Conservation (phyloP, 2,113 vertebrate species). For the Xiphophorus hellerii region DNA sequence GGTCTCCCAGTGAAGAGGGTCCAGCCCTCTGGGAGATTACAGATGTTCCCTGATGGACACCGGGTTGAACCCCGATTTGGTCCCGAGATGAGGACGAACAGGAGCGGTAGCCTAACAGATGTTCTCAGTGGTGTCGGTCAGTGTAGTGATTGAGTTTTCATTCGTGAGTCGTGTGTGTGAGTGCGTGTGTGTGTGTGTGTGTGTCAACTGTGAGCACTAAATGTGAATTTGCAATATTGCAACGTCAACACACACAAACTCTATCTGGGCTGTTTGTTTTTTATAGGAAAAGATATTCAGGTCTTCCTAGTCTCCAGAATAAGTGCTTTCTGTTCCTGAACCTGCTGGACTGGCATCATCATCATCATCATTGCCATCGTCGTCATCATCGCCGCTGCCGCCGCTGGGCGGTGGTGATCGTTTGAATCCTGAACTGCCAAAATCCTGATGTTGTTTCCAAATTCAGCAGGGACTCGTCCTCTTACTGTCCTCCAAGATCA, state of each 20-base stretch:
- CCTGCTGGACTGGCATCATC: slow-evolving; percentile 93
- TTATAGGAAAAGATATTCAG: slow-evolving; percentile 83
- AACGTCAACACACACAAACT: slow-evolving; percentile 79
- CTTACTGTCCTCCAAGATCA: slow-evolving; percentile 64
- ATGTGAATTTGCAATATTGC: slow-evolving; percentile 89
- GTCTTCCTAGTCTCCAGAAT: slow-evolving; percentile 85
- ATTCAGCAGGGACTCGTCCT: slow-evolving; percentile 74
- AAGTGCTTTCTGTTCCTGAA: slow-evolving; percentile 93
- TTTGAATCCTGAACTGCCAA: slow-evolving; percentile 83
- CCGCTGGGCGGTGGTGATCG: not conserved
- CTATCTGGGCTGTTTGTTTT: slow-evolving; percentile 79
- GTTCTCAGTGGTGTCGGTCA: slow-evolving; percentile 87
- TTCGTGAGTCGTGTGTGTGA: slow-evolving; percentile 88
- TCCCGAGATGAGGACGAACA: slow-evolving; percentile 80
- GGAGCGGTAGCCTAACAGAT: slow-evolving; percentile 86
- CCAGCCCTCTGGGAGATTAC: not conserved
- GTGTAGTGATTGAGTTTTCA: slow-evolving; percentile 88
- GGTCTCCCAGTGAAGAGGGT: slow-evolving; percentile 34
- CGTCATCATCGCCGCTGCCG: slow-evolving; percentile 74
- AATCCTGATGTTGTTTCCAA: slow-evolving; percentile 73
- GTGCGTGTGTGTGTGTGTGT: slow-evolving; percentile 74
- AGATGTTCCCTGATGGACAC: too few relatives aligned
- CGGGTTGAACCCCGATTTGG: slow-evolving; percentile 7
- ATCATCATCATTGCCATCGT: slow-evolving; percentile 88
- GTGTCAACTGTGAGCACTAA: slow-evolving; percentile 91